Evolutionary conservation across 2,113 vertebrate species (phyloP).

Genomic region (Anhinga rufa): DNA sequence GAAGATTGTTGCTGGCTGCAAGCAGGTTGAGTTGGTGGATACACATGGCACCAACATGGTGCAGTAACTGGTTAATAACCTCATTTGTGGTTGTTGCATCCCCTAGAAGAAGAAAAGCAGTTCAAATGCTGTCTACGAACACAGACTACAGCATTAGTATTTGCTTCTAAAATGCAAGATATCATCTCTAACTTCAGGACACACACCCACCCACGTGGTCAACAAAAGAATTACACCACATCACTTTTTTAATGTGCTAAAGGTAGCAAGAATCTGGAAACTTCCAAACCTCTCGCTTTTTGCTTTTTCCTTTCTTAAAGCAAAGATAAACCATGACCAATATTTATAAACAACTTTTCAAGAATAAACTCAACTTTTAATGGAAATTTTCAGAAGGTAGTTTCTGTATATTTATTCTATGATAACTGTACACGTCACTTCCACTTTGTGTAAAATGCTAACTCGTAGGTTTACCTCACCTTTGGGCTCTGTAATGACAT

Average conservation of each 20-base stretch:
- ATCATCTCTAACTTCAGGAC: not conserved
- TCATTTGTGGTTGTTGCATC: slow-evolving; percentile 89
- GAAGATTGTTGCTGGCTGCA: slow-evolving; percentile 85
- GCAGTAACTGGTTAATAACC: slow-evolving; percentile 95
- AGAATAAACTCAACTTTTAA: not conserved
- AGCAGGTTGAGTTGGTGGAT: slow-evolving; percentile 97
- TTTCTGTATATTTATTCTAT: not conserved
- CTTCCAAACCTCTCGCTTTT: not conserved
- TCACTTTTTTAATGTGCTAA: not conserved
- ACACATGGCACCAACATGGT: slow-evolving; percentile 98
- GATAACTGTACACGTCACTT: not conserved
- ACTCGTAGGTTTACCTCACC: slow-evolving; percentile 66
- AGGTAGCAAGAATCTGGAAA: not conserved
- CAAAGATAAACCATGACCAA: not conserved
- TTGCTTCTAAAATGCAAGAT: not conserved
- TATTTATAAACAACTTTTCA: not conserved
- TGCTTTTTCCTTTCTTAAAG: not conserved
- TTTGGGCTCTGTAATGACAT: slow-evolving; percentile 91
- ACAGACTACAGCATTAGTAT: not conserved
- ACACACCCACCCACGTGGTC: not conserved
- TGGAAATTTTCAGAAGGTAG: not conserved
- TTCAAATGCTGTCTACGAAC: not conserved
- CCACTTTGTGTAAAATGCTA: not conserved
- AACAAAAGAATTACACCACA: not conserved
- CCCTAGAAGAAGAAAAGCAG: slow-evolving; percentile 69